Evolutionary conservation across 1,140 invertebrate genomes (phyloP).

Genomic region (Daktulosphaira vitifoliae): DNA sequence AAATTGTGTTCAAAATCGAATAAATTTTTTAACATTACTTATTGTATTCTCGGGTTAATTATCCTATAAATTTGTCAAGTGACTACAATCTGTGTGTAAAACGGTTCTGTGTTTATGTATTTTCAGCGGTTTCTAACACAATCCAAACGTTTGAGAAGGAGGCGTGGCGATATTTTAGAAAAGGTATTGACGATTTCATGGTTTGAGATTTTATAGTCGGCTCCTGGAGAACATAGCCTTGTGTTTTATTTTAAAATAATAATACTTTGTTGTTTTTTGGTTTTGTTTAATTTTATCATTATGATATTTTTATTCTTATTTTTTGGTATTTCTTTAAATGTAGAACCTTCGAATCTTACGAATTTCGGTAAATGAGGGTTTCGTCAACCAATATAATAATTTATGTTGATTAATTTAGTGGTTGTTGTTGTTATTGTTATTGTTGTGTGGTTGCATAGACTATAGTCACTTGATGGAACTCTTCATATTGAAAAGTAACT

Average conservation of each 20-base stretch:
- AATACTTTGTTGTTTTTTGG: neutral
- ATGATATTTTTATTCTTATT: neutral
- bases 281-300: neutral
- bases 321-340: no score
- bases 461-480: slow-evolving; percentile 34
- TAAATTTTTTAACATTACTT: no score
- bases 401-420: no score
- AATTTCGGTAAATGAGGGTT: no score
- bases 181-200: slow-evolving; percentile 31
- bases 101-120: slow-evolving; percentile 31
- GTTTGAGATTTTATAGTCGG: slow-evolving; percentile 23
- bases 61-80: slow-evolving; percentile 29
- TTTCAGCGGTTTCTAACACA: slow-evolving; percentile 32
- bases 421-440: no score
- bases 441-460: slow-evolving; percentile 32
- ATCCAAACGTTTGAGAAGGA: slow-evolving; percentile 33
- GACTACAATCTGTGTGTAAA: slow-evolving; percentile 33
- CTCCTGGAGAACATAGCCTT: slow-evolving; percentile 13
- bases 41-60: no score
- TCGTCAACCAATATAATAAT: no score
- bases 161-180: slow-evolving; percentile 33
- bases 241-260: neutral
- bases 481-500: no score
- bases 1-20: no score
- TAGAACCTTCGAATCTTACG: no score